Conservation (phyloP, 2,797 vertebrate species). For the Falco novaeseelandiae region DNA sequence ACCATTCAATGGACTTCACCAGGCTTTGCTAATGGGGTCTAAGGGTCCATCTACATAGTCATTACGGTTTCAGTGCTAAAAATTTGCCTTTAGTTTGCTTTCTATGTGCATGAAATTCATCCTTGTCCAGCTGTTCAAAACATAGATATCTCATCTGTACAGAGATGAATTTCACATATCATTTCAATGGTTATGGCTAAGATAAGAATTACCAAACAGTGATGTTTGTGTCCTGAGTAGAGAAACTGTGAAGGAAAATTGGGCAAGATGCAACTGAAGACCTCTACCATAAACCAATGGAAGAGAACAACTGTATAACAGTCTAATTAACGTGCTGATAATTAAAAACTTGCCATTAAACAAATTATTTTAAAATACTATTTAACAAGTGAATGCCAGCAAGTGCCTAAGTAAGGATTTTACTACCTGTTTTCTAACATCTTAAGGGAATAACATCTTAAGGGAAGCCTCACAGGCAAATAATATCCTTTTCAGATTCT, state of each 20-base stretch:
- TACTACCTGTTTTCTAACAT: not conserved
- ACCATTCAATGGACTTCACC: not conserved
- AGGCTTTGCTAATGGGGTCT: not conserved
- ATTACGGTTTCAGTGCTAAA: not conserved
- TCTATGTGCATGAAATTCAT: not conserved
- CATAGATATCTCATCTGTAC: not conserved
- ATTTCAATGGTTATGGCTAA: not conserved
- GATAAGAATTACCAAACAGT: not conserved
- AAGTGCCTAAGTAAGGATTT: not conserved
- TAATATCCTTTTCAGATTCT: slow-evolving; percentile 15
- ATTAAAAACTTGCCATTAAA: not conserved
- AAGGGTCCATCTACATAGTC: not conserved
- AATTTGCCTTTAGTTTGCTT: not conserved
- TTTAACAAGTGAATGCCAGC: not conserved
- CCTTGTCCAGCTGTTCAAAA: not conserved
- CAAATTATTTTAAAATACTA: not conserved
- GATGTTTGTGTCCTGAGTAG: not conserved
- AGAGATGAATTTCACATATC: not conserved
- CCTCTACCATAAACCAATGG: not conserved
- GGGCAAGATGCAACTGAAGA: not conserved
- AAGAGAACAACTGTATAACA: not conserved
- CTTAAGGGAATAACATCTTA: slow-evolving; percentile 19
- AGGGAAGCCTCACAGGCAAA: slow-evolving; percentile 33
- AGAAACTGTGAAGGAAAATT: not conserved
- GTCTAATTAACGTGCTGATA: not conserved